Conservation (phyloP, 2,888 invertebrate species). For the Chrysolina oricalcia region DNA sequence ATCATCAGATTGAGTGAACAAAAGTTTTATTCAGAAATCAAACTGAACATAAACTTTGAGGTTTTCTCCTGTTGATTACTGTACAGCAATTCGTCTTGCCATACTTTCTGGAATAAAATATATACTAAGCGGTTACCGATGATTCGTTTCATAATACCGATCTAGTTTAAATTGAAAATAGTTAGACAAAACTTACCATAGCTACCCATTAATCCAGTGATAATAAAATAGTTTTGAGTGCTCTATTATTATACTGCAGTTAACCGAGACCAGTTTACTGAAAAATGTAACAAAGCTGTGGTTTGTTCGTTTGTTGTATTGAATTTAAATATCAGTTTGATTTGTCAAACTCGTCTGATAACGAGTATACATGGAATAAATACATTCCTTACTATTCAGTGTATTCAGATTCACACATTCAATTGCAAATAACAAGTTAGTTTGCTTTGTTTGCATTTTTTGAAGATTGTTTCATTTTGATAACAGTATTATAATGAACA, state of each 20-base stretch:
- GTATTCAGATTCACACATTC: too few relatives aligned
- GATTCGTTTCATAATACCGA: conserved; percentile 10
- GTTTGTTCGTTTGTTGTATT: neutral
- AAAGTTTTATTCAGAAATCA: too few relatives aligned
- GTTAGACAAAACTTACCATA: conserved; percentile 28
- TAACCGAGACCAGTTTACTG: neutral
- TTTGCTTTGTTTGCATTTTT: neutral
- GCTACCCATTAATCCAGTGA: conserved; percentile 37
- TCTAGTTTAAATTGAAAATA: conserved; percentile 20
- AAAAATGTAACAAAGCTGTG: conserved; percentile 2
- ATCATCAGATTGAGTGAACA: too few relatives aligned
- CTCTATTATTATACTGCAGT: neutral
- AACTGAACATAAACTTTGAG: too few relatives aligned
- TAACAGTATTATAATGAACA: neutral
- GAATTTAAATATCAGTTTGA: too few relatives aligned
- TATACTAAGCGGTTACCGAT: neutral
- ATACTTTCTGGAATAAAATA: too few relatives aligned
- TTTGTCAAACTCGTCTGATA: too few relatives aligned
- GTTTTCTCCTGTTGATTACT: too few relatives aligned
- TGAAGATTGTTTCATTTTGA: neutral
- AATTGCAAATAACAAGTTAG: too few relatives aligned
- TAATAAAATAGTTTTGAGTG: conserved; percentile 12
- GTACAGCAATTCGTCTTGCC: too few relatives aligned
- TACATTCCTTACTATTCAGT: too few relatives aligned
- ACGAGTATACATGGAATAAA: too few relatives aligned